Evolutionary conservation across 2,113 vertebrate species (phyloP).

Genomic region (Alligator mississippiensis): DNA sequence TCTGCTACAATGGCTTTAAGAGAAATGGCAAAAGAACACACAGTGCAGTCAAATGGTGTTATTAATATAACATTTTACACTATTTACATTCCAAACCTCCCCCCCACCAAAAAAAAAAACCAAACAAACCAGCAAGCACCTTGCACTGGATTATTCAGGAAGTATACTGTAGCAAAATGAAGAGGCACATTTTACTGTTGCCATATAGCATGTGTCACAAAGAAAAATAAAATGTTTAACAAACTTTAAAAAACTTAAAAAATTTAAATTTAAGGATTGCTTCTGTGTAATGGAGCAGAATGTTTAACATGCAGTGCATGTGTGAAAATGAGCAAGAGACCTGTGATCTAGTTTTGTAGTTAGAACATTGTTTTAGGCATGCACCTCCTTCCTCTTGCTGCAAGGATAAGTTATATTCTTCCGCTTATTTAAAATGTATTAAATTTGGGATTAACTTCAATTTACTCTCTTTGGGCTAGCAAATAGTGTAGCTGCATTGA

Average conservation of each 20-base stretch:
- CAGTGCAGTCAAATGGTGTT: neutral
- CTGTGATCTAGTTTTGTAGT: neutral
- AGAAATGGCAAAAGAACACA: fast-evolving
- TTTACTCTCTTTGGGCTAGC: neutral
- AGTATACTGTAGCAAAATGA: neutral
- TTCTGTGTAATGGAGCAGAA: too few species aligned
- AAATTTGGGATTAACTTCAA: neutral
- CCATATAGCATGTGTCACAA: neutral
- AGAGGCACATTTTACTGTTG: neutral
- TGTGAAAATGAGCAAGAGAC: neutral
- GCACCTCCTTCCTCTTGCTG: neutral
- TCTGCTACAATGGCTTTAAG: neutral
- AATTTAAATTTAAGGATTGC: too few species aligned
- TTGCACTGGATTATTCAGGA: neutral
- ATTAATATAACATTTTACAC: neutral
- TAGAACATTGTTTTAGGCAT: neutral
- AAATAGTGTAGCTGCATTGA: too few species aligned
- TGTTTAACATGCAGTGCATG: neutral
- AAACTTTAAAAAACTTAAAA: neutral
- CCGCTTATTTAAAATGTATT: neutral
- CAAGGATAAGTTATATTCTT: neutral
- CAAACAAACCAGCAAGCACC: neutral
- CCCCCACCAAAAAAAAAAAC: too few species aligned
- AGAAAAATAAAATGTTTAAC: neutral
- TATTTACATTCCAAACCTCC: neutral